phyloP scores from a whole-genome alignment of 2,797 vertebrate genomes.

The Ctenopoma multispine region DNA sequence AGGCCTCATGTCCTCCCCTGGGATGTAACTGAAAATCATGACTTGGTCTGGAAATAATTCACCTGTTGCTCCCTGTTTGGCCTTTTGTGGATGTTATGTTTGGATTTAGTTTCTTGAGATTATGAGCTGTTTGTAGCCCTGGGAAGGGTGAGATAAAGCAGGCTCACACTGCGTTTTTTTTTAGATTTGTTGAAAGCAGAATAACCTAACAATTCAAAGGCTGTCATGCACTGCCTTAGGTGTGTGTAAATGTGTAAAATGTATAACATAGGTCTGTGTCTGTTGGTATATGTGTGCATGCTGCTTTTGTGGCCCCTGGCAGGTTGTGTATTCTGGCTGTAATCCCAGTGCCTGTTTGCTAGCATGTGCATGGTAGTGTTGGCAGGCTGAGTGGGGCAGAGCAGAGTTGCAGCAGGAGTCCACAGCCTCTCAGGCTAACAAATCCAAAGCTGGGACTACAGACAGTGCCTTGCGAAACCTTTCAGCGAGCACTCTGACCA shows the following conservation, averaged over 20 bases:
- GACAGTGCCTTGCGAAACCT: slow-evolving; percentile 12
- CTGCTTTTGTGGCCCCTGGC: slow-evolving; percentile 31
- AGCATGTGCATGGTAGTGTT: background rate
- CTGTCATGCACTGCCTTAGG: slow-evolving; percentile 13
- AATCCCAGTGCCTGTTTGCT: slow-evolving; percentile 16
- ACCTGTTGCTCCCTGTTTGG: slow-evolving; percentile 37
- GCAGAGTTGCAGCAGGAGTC: slow-evolving; percentile 33
- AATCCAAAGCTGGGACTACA: slow-evolving; percentile 39
- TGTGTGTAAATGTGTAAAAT: slow-evolving; percentile 11
- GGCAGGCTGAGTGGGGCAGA: background rate
- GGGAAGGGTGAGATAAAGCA: slow-evolving; percentile 45
- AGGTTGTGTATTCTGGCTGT: slow-evolving; percentile 34
- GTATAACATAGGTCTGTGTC: slow-evolving; percentile 13
- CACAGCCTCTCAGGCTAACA: slow-evolving; percentile 31
- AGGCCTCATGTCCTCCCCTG: slow-evolving; percentile 19
- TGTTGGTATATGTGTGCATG: background rate
- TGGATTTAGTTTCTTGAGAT: slow-evolving; percentile 53
- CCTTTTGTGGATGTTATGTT: slow-evolving; percentile 41
- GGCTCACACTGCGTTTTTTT: slow-evolving; percentile 21
- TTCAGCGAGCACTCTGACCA: slow-evolving; percentile 6
- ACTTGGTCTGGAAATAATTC: slow-evolving; percentile 32
- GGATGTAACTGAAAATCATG: slow-evolving; percentile 41
- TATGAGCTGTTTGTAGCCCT: slow-evolving; percentile 38
- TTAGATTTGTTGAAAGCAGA: slow-evolving; percentile 24
- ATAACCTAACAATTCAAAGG: slow-evolving; percentile 40